Base-by-base conservation (phyloP, 2,113 vertebrate species). In the Piprites chloris region DNA sequence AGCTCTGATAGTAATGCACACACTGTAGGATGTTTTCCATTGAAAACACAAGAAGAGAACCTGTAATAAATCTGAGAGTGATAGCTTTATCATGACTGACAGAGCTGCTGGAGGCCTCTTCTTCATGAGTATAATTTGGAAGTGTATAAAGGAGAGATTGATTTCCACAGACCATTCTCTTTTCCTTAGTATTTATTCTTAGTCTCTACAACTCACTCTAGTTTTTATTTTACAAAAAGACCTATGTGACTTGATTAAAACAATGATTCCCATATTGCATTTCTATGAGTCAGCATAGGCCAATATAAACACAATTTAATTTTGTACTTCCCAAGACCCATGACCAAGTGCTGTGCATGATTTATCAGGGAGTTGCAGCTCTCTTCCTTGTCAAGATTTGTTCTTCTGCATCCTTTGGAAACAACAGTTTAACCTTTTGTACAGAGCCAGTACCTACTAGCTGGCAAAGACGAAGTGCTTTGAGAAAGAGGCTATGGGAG, bases 1-100 rank as follows among this genome's bases (percentile, higher is more conserved):
- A 95, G 96, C 96, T 97, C 95, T 67, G 58, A 90, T 93, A 84
- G 56, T 32, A 98, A 96, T 93, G 90, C 95, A 97, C 97, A 98
- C 97, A 98, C 98, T 98, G 97, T 98, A 97, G 97, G 97, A 97
- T 96, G 91, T 95, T 97, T 96, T 94, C 95, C 89, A 95, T 91
- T 94, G 97, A 97, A 96, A 95, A 96, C 97, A 95, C 85, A 95
- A 96, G 89, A 89, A 96, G 59, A 95, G 89, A 97, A 89, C 88
- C 93, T 95, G 78, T 89, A 97, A 97, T 98, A 98, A 97, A 97
- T 98, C 97, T 97, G 91, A 95, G 95, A 95, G 81, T 96, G 98
- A 96, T 97, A 94, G 81, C 86, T 97, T 97, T 96, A 97, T 97
- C 5, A 26, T 95, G 97, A 98, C 95, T 98, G 97, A 97, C 97